phyloP scores from a whole-genome alignment of 2,113 vertebrate species.

The Ploceus nigricollis region DNA sequence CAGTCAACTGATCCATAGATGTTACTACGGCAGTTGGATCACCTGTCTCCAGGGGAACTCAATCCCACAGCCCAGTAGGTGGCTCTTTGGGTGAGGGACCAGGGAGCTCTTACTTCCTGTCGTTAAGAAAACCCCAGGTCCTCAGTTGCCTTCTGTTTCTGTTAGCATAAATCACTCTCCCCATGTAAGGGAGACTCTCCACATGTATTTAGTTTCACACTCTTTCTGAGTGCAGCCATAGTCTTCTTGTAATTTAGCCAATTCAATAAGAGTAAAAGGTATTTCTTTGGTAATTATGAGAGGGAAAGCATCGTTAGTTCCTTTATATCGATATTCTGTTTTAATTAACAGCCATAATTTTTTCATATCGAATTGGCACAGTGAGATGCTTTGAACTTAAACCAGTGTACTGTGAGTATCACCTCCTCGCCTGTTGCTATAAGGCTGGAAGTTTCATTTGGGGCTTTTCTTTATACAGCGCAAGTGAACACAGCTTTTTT shows the following conservation, averaged over 20 bases:
- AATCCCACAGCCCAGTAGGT: background rate
- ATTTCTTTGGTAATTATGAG: background rate
- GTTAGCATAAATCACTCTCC: background rate
- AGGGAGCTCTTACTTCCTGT: background rate
- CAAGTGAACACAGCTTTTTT: slow-evolving; percentile 9
- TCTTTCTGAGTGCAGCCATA: background rate
- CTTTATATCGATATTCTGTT: background rate
- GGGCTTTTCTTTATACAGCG: slow-evolving; percentile 17
- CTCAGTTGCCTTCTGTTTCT: background rate
- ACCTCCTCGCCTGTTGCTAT: background rate
- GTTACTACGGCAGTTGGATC: background rate
- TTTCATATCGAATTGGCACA: background rate
- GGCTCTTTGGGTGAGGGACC: background rate
- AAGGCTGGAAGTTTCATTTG: background rate
- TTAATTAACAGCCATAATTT: background rate
- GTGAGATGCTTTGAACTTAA: background rate
- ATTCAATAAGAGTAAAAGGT: background rate
- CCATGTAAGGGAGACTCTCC: background rate
- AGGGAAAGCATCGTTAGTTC: background rate
- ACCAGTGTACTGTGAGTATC: background rate
- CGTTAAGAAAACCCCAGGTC: background rate
- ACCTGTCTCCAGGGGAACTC: background rate
- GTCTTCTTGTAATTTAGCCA: background rate
- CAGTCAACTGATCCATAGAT: background rate
- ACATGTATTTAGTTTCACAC: background rate